Evolutionary conservation across 2,888 invertebrate genomes (phyloP).

Genomic region (Podotricha telesiphe): DNA sequence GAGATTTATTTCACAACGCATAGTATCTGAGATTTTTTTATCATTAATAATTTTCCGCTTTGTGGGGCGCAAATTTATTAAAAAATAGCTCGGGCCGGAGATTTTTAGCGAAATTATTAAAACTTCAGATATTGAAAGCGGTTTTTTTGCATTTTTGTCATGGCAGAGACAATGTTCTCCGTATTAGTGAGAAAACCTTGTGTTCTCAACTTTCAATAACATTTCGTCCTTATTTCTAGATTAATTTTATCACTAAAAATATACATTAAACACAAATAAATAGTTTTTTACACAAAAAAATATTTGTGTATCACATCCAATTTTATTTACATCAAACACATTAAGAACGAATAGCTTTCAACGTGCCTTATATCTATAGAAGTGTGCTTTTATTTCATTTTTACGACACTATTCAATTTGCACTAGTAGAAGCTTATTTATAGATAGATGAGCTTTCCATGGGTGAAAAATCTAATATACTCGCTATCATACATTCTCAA

Average conservation of each 20-base stretch:
- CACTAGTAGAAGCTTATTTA: constrained; percentile 55
- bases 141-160: too few relatives aligned
- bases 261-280: too few relatives aligned
- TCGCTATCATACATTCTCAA: constrained; percentile 52
- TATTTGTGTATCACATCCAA: too few relatives aligned
- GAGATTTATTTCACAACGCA: constrained; percentile 29
- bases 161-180: too few relatives aligned
- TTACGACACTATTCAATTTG: constrained; percentile 55
- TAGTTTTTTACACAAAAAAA: neutral
- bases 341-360: neutral
- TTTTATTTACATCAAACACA: too few relatives aligned
- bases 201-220: too few relatives aligned
- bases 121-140: constrained; percentile 6
- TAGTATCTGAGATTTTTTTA: constrained; percentile 35
- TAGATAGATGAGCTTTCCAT: constrained; percentile 57
- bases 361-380: neutral
- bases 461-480: constrained; percentile 58
- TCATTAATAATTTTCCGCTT: constrained; percentile 45
- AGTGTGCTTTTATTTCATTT: constrained; percentile 43
- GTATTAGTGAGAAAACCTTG: too few relatives aligned
- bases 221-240: too few relatives aligned
- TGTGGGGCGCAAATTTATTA: constrained; percentile 42
- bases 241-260: too few relatives aligned
- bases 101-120: constrained; percentile 21
- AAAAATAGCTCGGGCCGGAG: constrained; percentile 41